These are phyloP conservation scores for Bufo gargarizans DNA, from an alignment of 2,113 vertebrate genomes.

Conservation along the genomic window DNA sequence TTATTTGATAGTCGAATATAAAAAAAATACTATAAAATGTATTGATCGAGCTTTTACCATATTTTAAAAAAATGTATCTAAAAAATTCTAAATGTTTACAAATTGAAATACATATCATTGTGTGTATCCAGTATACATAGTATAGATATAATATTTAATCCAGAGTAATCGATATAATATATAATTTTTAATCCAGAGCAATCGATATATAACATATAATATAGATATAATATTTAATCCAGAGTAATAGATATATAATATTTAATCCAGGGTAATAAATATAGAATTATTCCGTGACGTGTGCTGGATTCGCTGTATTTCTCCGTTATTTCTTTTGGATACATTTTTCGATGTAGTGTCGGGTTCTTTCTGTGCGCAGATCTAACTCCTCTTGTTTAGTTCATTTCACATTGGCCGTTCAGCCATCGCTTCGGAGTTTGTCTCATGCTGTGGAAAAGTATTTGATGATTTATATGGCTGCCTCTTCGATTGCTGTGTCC, in stretches of 20 bases:
- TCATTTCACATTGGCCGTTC: conserved; percentile 81
- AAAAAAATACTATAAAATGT: no score
- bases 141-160: background rate
- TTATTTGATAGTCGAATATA: no score
- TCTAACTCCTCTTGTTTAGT: conserved; percentile 77
- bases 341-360: background rate
- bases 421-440: conserved; percentile 83
- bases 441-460: conserved; percentile 85
- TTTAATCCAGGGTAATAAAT: no score
- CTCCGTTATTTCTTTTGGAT: background rate
- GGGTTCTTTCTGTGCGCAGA: conserved; percentile 64
- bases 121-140: background rate
- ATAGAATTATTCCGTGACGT: background rate
- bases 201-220: background rate
- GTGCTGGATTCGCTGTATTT: background rate
- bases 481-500: conserved; percentile 90
- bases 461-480: conserved; percentile 90
- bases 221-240: no score
- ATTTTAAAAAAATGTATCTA: no score
- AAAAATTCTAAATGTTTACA: no score
- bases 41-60: no score
- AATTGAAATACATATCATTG: no score
- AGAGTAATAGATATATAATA: background rate
- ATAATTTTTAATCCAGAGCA: background rate
- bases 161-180: background rate